phyloP scores from a whole-genome alignment of 1,140 invertebrate genomes.

The Drosophila athabasca region DNA sequence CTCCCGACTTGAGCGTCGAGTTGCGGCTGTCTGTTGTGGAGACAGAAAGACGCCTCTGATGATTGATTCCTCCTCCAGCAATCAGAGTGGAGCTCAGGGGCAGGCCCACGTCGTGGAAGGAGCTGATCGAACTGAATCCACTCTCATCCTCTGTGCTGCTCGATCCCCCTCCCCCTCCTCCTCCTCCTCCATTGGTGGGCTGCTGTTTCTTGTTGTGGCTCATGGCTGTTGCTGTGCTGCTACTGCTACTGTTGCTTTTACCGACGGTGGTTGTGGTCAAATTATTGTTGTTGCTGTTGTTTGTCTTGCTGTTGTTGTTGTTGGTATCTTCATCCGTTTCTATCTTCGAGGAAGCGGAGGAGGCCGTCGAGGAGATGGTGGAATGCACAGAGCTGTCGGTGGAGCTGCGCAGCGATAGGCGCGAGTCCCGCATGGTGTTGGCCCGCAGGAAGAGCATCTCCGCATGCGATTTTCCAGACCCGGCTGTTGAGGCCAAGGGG shows the following conservation, averaged over 20 bases:
- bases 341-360: conserved; percentile 70
- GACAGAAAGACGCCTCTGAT: conserved; percentile 50
- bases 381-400: conserved; percentile 83
- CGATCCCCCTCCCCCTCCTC: conserved; percentile 52
- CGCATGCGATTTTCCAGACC: conserved; percentile 32
- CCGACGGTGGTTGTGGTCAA: conserved; percentile 25
- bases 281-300: conserved; percentile 14
- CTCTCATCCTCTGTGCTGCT: conserved; percentile 88
- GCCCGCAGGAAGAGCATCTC: conserved; percentile 79
- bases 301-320: conserved; percentile 28
- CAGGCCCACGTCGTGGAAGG: conserved; percentile 90
- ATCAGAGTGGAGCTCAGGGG: conserved; percentile 84
- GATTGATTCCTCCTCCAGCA: conserved; percentile 38
- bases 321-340: conserved; percentile 78
- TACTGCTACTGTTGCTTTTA: conserved; percentile 1
- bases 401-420: conserved; percentile 78
- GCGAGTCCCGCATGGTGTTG: conserved; percentile 74
- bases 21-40: conserved; percentile 69
- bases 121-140: conserved; percentile 92
- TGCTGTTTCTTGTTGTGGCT: conserved; percentile 36
- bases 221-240: conserved; percentile 21
- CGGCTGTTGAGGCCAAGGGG: not conserved
- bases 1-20: conserved; percentile 68
- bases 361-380: conserved; percentile 78
- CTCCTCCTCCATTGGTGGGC: conserved; percentile 30